These are phyloP conservation scores for Pempheris klunzingeri DNA, from an alignment of 2,797 vertebrate species.

Conservation along the genomic window DNA sequence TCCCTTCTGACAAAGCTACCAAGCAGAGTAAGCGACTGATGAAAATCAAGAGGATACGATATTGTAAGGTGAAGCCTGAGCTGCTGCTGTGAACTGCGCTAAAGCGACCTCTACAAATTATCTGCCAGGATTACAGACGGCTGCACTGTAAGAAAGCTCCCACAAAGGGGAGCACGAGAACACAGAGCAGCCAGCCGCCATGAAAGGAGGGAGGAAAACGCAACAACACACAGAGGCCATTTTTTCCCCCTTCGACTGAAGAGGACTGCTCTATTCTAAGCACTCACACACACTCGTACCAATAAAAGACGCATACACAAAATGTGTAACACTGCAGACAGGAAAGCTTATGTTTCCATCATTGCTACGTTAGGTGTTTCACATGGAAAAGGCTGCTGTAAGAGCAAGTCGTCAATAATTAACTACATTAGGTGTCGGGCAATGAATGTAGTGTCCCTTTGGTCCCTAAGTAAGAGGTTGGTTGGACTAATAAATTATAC, in stretches of 20 bases:
- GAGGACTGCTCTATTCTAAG: conserved; percentile 49
- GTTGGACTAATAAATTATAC: conserved; percentile 30
- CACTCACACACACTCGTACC: conserved; percentile 9
- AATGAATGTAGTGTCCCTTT: not conserved
- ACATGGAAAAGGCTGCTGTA: conserved; percentile 23
- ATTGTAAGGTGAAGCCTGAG: conserved; percentile 46
- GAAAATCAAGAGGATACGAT: conserved; percentile 15
- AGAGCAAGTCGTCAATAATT: conserved; percentile 56
- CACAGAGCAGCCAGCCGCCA: conserved; percentile 62
- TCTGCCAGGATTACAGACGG: conserved; percentile 49
- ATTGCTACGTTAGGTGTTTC: not conserved
- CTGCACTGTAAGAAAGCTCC: conserved; percentile 67
- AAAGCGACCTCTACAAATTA: conserved; percentile 65
- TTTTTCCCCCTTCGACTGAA: conserved; percentile 57
- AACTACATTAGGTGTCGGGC: conserved; percentile 44
- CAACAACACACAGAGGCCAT: conserved; percentile 79
- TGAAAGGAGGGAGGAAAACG: conserved; percentile 73
- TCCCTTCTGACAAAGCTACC: conserved; percentile 44
- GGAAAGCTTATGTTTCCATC: conserved; percentile 3
- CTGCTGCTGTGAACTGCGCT: conserved; percentile 61
- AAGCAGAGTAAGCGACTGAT: conserved; percentile 41
- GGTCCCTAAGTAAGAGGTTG: conserved; percentile 1
- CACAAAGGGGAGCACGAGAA: conserved; percentile 85
- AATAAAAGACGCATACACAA: too few relatives aligned
- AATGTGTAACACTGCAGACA: too few relatives aligned